Conservation (phyloP, 2,888 invertebrate genomes). For the Melanotus villosus region DNA sequence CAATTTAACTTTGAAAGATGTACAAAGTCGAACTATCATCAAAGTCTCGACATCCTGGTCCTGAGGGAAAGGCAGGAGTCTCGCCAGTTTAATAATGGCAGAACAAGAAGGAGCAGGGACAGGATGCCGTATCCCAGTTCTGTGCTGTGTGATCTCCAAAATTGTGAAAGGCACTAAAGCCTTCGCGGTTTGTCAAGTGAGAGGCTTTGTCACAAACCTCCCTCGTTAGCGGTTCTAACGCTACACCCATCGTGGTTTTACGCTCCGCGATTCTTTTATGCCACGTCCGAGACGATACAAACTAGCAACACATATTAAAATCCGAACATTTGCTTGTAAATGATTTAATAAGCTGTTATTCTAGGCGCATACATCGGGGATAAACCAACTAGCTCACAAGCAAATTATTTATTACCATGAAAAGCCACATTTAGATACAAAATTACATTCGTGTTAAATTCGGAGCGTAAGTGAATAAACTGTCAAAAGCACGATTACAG, state of each 20-base stretch:
- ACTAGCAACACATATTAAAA: slow-evolving; percentile 18
- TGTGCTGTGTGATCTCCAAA: slow-evolving; percentile 33
- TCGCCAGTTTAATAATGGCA: slow-evolving; percentile 35
- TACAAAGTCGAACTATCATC: slow-evolving; percentile 36
- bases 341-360: slow-evolving; percentile 7
- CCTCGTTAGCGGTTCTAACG: slow-evolving; percentile 39
- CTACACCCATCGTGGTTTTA: slow-evolving; percentile 32
- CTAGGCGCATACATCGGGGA: not conserved
- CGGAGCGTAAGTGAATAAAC: not conserved
- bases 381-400: not conserved
- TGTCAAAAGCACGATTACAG: not conserved
- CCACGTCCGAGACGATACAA: slow-evolving; percentile 8
- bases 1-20: slow-evolving; percentile 36
- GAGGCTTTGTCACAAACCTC: slow-evolving; percentile 48
- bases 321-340: not conserved
- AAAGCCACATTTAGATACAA: not conserved
- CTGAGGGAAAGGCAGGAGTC: slow-evolving; percentile 28
- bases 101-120: slow-evolving; percentile 23
- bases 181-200: slow-evolving; percentile 49
- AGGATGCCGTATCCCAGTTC: slow-evolving; percentile 24
- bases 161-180: slow-evolving; percentile 32
- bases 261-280: slow-evolving; percentile 39
- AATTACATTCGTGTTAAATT: not conserved
- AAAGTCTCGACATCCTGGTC: slow-evolving; percentile 18
- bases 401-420: not conserved